Evolutionary conservation across 2,113 vertebrate genomes (phyloP), one percentile per base, ranked within the genome.

Genomic region (Himantopus leucocephalus): DNA sequence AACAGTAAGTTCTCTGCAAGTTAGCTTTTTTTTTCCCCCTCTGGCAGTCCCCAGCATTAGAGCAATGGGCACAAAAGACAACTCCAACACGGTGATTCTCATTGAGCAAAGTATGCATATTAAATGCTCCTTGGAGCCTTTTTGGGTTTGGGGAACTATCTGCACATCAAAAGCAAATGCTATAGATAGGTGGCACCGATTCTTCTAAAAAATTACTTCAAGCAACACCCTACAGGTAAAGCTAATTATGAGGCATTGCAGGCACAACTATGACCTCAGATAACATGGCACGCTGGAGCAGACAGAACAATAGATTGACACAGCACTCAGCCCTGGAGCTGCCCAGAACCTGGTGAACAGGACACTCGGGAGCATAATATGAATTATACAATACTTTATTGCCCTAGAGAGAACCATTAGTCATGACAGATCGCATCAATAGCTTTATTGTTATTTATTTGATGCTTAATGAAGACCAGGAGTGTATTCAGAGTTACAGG

Each of bases 11-110:
- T 20, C 7, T 82, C 39, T 43, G n/a, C n/a, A 96, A 52, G 15
- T 4, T 35, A 8, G 6, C 2, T 20, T 10, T 20, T 23, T 24
- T 41, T 19, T 13, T 30, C 2, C 7, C 3, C 15, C 20, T 53
- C n/a, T 62, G 20, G 20, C 59, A 70, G 62, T 30, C 14, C 15
- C 9, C 29, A 58, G 6, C 8, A 39, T 70, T 29, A 73, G 37
- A 17, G 21, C 5, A 70, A 52, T 7, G 10, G 10, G 4, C 64
- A 5, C 19, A 41, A 85, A 66, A 88, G 15, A 17, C 30, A 79
- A 53, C 78, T 19, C 1, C 12, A 48, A 8, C 18, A 5, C 47
- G 8, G 13, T 77, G 11, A 34, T 73, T 62, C 14, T 19, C 20
- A 12, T 8, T 41, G 32, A 70, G 8, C 2, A n/a, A 79, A 74